phyloP scores from a whole-genome alignment of 2,797 vertebrate genomes.

The Euthynnus affinis region DNA sequence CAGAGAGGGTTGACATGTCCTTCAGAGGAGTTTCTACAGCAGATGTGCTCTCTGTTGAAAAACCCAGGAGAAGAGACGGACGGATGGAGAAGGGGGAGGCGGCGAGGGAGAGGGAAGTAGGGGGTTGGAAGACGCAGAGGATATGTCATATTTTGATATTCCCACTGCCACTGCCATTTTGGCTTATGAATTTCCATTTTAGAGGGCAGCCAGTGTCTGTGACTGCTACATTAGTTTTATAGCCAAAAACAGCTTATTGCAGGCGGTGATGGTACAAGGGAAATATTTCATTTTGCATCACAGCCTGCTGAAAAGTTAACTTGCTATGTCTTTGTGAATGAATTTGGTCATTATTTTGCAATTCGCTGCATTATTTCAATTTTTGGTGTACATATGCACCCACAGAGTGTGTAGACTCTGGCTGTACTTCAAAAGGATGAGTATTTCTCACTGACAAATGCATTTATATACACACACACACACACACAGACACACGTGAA shows the following conservation, averaged over 20 bases:
- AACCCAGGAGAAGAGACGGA: conserved; percentile 50
- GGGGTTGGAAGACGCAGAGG: conserved; percentile 29
- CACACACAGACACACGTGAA: background rate
- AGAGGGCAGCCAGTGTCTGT: conserved; percentile 71
- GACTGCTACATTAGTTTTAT: conserved; percentile 72
- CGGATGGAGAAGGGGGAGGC: background rate
- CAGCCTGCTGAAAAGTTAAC: conserved; percentile 41
- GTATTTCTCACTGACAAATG: conserved; percentile 7
- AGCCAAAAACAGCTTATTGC: conserved; percentile 65
- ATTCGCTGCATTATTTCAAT: conserved; percentile 17
- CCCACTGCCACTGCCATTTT: conserved; percentile 68
- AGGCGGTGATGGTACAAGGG: background rate
- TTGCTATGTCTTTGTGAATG: conserved; percentile 26
- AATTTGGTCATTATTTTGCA: conserved; percentile 31
- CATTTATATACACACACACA: background rate
- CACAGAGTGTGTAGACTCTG: background rate
- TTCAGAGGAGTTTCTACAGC: conserved; percentile 56
- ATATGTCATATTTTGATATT: conserved; percentile 74
- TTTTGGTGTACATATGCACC: background rate
- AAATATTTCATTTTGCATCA: conserved; percentile 45
- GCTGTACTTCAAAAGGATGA: background rate
- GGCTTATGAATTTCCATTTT: conserved; percentile 76
- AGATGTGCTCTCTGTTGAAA: conserved; percentile 66
- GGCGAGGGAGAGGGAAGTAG: conserved; percentile 7
- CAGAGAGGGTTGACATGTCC: conserved; percentile 59